These are phyloP conservation scores for Pemphigus obesinymphae DNA, from an alignment of 1,140 invertebrate species.

Conservation along the genomic window DNA sequence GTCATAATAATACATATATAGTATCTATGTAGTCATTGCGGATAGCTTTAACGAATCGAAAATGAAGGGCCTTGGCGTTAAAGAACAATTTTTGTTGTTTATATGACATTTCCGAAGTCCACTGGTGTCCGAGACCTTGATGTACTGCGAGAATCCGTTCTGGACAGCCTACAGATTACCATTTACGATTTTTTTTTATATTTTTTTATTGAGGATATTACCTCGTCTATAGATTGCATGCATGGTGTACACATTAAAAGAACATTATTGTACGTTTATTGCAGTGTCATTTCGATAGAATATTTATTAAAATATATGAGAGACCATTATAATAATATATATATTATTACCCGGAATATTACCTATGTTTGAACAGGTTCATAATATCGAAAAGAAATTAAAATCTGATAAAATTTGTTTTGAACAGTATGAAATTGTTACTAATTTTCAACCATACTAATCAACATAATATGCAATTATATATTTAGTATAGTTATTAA, in stretches of 20 bases:
- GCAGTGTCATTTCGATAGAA: conserved; percentile 3
- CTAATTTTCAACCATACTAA: too few species aligned
- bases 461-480: too few species aligned
- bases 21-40: not conserved
- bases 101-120: conserved; percentile 34
- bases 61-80: conserved; percentile 17
- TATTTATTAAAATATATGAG: not conserved
- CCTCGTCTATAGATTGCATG: not conserved
- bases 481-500: not conserved
- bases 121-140: conserved; percentile 18
- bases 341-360: not conserved
- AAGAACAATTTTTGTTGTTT: conserved; percentile 20
- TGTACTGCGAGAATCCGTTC: not conserved
- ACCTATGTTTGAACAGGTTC: not conserved
- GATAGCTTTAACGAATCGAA: not conserved
- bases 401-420: too few species aligned
- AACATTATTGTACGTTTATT: not conserved
- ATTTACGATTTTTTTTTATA: conserved; percentile 5
- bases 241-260: not conserved
- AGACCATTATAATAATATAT: not conserved
- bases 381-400: too few species aligned
- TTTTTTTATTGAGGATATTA: conserved; percentile 33
- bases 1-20: not conserved
- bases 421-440: too few species aligned
- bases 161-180: conserved; percentile 37